Base-by-base conservation (phyloP, 2,888 invertebrate species). In the Rugalucina vietnamica region DNA sequence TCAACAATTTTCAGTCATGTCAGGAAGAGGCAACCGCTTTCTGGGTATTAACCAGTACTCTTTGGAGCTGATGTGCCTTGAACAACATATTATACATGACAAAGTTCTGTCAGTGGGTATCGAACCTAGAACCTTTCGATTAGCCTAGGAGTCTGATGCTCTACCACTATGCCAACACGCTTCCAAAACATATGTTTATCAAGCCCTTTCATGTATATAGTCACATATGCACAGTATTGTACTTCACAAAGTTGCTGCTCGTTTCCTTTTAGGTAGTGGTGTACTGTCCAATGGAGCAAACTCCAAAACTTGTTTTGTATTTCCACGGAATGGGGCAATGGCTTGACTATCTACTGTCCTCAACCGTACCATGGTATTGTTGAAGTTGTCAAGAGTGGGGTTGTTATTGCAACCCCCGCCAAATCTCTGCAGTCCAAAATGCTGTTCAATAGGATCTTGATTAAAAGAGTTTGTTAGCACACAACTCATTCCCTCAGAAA, bases 391-490 rank as follows among this genome's bases (percentile, higher is more conserved):
- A 8, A 87, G 49, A 4, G 79, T 82, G 18, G 84, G 84, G 70
- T 85, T 87, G 0, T 39, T 74, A 18, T 76, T 80, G 36, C 36
- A 37, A 1, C 84, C 84, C 1, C 49, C 29, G 5, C 54, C 72
- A 1, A 72, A 36, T 18, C 85, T 10, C 10, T 76, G 73, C 14
- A 76, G 77, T 14, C 84, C 82, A 73, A 88, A 88, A 32, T 84
- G 81, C 49, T 84, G 84, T 49, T 86, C 84, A 0, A 84, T 32
- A 1, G 86, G 74, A 24, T 86, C 88, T 50, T 84, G 81, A 27
- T 84, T 84, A 39, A 88, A 86, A 1, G 49, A 34, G 21, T 86
- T 49, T 8, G 85, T 87, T 24, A 85, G 43, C 0, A 86, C 69
- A 72, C 79, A 87, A 14, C 32, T n/a, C 57, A 78, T 65, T 10